These are phyloP conservation scores for Cryptoblepharus egeriae DNA, from an alignment of 2,797 vertebrate species.

Conservation along the genomic window DNA sequence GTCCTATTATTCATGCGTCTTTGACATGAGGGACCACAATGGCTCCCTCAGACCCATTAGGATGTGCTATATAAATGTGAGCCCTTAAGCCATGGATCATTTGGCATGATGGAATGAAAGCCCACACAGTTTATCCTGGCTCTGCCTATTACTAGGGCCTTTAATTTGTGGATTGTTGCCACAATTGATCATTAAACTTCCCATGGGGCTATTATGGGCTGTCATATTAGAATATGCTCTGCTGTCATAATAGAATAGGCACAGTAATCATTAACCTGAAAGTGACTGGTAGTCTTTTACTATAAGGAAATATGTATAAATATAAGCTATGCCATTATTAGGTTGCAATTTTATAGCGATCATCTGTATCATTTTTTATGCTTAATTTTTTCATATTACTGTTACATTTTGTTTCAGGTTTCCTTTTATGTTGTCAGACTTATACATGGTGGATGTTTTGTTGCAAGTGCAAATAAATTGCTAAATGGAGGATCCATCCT, in stretches of 20 bases:
- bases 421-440: not conserved
- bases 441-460: not conserved
- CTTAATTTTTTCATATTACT: not conserved
- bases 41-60: constrained; percentile 48
- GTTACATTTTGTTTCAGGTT: not conserved
- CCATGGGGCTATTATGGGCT: constrained; percentile 40
- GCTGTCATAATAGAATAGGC: not conserved
- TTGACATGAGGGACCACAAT: constrained; percentile 43
- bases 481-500: not conserved
- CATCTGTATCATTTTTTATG: not conserved
- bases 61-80: constrained; percentile 48
- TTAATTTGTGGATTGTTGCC: constrained; percentile 53
- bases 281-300: constrained; percentile 37
- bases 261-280: not conserved
- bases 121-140: constrained; percentile 45
- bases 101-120: constrained; percentile 53
- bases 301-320: not conserved
- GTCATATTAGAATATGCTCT: not conserved
- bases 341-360: not conserved
- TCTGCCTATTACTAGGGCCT: constrained; percentile 30
- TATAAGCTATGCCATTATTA: not conserved
- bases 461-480: not conserved
- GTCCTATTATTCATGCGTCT: constrained; percentile 55
- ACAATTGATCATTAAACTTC: constrained; percentile 54
- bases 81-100: constrained; percentile 49